Base-by-base conservation (phyloP, 2,797 vertebrate genomes). In the Gephyroberyx darwinii region DNA sequence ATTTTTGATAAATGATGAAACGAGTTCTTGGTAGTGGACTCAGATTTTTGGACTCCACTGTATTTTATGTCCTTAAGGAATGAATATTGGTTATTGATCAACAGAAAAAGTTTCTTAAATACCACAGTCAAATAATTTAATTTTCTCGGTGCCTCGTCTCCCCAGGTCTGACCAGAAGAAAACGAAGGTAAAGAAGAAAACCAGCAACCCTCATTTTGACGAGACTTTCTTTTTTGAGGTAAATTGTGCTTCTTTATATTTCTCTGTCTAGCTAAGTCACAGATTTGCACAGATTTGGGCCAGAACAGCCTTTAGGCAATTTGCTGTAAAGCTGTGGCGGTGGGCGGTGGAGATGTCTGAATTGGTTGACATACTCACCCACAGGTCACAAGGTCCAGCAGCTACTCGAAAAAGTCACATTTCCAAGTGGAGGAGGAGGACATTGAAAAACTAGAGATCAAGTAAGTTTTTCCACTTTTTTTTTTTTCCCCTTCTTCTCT, bases 141-240 rank as follows among this genome's bases (percentile, higher is more conserved):
- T 41, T 13, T 41, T 51, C 26, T 68, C 9, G 71, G 20, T 64
- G 3, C 16, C 20, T 14, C 69, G 4, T 77, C 37, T 68, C 53
- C 41, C 39, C 91, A 99, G 98, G 93, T 96, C 96, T 84, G 98
- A 99, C 87, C 98, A 98, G 89, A 99, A 95, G 95, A 98, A 97
- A 94, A 99, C 97, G 17, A 99, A 99, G 91, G 97, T 99, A 80
- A 99, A 99, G 94, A 99, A 99, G 96, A 99, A 99, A 96, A 99
- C 97, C 78, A 99, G 97, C 90, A 96, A 98, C 83, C 98, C 97
- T 30, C 95, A 96, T 75, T 99, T 99, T 89, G 98, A 98, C 16
- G 98, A 99, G 93, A 96, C 94, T 1, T 97, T 99, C 93, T 95
- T 94, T 89, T 99, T 99, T 92, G 97, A 99, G 96, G 97, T 97